phyloP scores from a whole-genome alignment of 1,140 invertebrate genomes.

The Brachionus koreanus region DNA sequence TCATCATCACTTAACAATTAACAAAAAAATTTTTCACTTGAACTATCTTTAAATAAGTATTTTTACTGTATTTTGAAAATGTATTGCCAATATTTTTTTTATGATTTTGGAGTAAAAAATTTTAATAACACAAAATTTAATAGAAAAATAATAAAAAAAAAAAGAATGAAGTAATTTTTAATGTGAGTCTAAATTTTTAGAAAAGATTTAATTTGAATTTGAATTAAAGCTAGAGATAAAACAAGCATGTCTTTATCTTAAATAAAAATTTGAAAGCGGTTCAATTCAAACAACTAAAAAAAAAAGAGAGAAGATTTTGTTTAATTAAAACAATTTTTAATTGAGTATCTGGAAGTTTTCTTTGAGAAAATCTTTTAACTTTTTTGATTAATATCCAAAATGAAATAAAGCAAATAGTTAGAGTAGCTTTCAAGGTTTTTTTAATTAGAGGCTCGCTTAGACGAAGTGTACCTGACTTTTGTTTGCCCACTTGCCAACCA shows the following conservation, averaged over 20 bases:
- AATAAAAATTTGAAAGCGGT: slow-evolving; percentile 34
- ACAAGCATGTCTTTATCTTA: slow-evolving; percentile 25
- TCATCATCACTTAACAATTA: slow-evolving; percentile 3
- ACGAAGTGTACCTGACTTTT: background rate
- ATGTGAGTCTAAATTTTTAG: background rate
- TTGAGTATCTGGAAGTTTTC: slow-evolving; percentile 37
- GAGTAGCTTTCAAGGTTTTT: background rate
- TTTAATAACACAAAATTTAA: background rate
- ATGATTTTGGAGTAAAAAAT: too few relatives aligned
- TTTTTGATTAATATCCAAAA: background rate
- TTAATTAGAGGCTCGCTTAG: background rate
- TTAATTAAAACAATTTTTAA: slow-evolving; percentile 35
- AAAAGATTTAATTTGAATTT: background rate
- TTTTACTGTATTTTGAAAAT: background rate
- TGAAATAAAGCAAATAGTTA: slow-evolving; percentile 29
- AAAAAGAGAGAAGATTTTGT: background rate
- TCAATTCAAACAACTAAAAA: background rate
- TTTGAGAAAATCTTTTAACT: background rate
- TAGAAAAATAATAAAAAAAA: too few relatives aligned
- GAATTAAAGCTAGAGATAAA: background rate
- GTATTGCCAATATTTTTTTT: too few relatives aligned
- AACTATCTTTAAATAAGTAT: background rate
- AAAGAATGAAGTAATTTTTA: background rate
- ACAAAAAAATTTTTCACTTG: background rate
- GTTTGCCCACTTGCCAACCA: slow-evolving; percentile 1